Percentiles rank a stretch among this genome's conserved stretches.
Conservation (phyloP, 2,113 vertebrate species). For the Haplochromis burtoni region DNA sequence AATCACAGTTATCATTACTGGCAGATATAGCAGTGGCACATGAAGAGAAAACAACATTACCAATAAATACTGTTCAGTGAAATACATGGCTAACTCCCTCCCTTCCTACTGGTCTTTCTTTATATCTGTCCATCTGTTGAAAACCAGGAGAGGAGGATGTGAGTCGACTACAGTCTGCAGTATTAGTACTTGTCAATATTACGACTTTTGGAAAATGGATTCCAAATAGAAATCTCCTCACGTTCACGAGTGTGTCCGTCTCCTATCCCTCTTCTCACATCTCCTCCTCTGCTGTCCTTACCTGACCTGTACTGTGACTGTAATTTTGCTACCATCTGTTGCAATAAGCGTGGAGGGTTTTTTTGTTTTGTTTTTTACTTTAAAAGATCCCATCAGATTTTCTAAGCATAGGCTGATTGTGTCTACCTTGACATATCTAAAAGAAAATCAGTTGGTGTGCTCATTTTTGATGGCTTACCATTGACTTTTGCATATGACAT, state of each 20-base stretch:
- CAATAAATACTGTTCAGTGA: not conserved
- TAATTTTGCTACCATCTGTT: slow-evolving; percentile 17
- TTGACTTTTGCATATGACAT: not conserved
- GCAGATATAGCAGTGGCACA: not conserved
- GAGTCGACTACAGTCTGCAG: slow-evolving; percentile 37
- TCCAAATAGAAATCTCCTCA: slow-evolving; percentile 50
- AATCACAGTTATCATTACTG: not conserved
- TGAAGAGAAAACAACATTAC: not conserved
- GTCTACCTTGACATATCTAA: not conserved
- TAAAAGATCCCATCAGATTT: not conserved
- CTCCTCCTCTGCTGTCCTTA: not conserved
- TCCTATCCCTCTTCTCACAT: not conserved
- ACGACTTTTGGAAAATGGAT: slow-evolving; percentile 33
- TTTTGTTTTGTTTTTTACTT: not conserved
- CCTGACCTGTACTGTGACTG: not conserved
- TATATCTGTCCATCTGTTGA: not conserved
- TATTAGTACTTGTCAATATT: slow-evolving; percentile 48
- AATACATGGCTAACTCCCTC: not conserved
- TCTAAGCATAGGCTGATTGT: not conserved
- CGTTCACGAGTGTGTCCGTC: slow-evolving; percentile 8
- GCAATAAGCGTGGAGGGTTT: not conserved
- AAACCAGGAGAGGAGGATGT: slow-evolving; percentile 13
- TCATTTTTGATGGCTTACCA: not conserved
- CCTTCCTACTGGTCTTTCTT: not conserved
- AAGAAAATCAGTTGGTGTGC: not conserved